Evolutionary conservation across 2,113 vertebrate genomes (phyloP), one percentile per base, ranked within the genome.

Genomic region (Mormoops blainvillei): DNA sequence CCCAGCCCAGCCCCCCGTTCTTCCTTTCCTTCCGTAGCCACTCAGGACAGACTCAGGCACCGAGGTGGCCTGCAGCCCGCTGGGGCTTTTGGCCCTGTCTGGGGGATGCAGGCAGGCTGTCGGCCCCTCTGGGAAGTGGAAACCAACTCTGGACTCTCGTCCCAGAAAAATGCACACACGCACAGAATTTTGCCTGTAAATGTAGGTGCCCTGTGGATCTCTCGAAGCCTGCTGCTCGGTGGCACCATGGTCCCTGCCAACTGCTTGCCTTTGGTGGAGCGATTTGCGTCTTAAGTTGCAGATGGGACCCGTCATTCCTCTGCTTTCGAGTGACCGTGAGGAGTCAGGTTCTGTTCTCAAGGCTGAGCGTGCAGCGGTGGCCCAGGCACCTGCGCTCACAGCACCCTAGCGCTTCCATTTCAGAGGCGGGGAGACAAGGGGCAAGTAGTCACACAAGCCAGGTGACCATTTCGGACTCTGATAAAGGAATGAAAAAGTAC

Each of bases 21-120:
- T 26, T 38, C 33, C 70, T 26, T 38, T 38, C 70, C 61, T 12
- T 33, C 33, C 2, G 22, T 0, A 28, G 33, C 7, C 26, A 28
- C 50, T 13, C 1, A 31, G 14, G 41, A 3, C 24, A 7, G 56
- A 36, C n/a, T 45, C 33, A 28, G 56, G 31, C 36, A n/a, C 22
- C 3, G 2, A 3, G 36, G 8, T 9, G 5, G 33, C 7, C 7
- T 0, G 0, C 24, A 67, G 26, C n/a, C n/a, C 7, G 41, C 0
- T 19, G 19, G 67, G 50, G 77, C 10, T 13, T 76, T 80, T 15
- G 26, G 33, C 52, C 71, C 15, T 58, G 43, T 28, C 43, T 18
- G 18, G 7, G 18, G 56, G 26, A 19, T 6, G 33, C n/a, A 58
- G 58, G 41, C 3, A 22, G 45, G 6, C 18, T 33, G 22, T n/a